Evolutionary conservation across 2,888 invertebrate genomes (phyloP).

Genomic region (Papilio protenor): DNA sequence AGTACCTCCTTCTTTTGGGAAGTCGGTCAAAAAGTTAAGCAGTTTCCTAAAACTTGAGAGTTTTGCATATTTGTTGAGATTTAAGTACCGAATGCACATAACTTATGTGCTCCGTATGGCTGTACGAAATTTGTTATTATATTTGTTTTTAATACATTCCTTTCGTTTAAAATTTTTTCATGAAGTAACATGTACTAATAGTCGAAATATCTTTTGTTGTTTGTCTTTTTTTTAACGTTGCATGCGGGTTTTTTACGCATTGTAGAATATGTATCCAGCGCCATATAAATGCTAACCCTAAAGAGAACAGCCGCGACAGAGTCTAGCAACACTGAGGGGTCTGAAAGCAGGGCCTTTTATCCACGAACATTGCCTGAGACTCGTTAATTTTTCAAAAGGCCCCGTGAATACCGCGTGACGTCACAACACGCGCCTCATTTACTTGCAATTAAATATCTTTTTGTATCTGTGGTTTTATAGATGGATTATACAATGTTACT

Average conservation of each 20-base stretch:
- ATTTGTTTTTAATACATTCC: not conserved
- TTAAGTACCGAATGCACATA: slow-evolving; percentile 4
- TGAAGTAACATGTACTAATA: not conserved
- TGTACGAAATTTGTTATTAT: not conserved
- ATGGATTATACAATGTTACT: not conserved
- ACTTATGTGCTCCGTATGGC: not conserved
- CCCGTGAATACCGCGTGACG: slow-evolving; percentile 62
- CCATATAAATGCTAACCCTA: slow-evolving; percentile 36
- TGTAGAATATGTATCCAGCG: not conserved
- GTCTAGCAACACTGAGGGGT: slow-evolving; percentile 36
- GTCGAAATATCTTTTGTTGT: not conserved
- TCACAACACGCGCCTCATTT: slow-evolving; percentile 55
- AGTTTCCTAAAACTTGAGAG: not conserved
- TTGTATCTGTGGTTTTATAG: slow-evolving; percentile 13
- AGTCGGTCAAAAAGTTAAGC: slow-evolving; percentile 27
- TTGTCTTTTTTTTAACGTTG: not conserved
- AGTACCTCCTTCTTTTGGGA: too few species aligned
- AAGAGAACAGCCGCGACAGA: slow-evolving; percentile 41
- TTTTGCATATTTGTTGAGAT: slow-evolving; percentile 11
- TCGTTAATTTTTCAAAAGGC: slow-evolving; percentile 60
- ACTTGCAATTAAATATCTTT: slow-evolving; percentile 49
- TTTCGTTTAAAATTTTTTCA: not conserved
- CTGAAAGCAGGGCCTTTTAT: slow-evolving; percentile 33
- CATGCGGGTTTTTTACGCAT: not conserved
- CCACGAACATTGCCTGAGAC: slow-evolving; percentile 56